These are phyloP conservation scores for Terrapene triunguis DNA, from an alignment of 2,113 vertebrate species.

Conservation along the genomic window DNA sequence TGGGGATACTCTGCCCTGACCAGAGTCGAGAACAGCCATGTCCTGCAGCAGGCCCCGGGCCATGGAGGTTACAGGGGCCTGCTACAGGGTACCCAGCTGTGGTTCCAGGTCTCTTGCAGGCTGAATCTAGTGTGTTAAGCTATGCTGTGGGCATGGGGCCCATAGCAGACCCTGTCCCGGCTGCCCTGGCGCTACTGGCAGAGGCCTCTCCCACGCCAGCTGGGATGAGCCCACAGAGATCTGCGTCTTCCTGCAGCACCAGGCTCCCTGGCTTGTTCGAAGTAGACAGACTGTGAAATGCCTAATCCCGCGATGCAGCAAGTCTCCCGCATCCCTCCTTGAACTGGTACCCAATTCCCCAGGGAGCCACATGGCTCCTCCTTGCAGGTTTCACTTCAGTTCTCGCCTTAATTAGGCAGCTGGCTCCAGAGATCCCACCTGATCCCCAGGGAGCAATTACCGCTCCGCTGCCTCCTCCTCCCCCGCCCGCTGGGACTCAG, in stretches of 20 bases:
- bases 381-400: not conserved
- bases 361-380: not conserved
- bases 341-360: not conserved
- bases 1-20: not conserved
- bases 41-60: not conserved
- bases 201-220: not conserved
- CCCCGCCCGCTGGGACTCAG: not conserved
- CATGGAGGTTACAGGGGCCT: too few relatives aligned
- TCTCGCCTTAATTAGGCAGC: not conserved
- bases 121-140: not conserved
- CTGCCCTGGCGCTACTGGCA: not conserved
- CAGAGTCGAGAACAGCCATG: not conserved
- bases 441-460: not conserved
- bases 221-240: not conserved
- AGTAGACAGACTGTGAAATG: not conserved
- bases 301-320: not conserved
- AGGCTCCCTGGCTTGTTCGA: not conserved
- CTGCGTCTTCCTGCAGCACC: not conserved
- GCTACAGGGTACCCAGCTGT: not conserved
- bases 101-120: not conserved
- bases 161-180: not conserved
- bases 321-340: not conserved
- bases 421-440: not conserved
- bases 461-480: not conserved
- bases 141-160: not conserved